Evolutionary conservation across 2,888 invertebrate species (phyloP).

Genomic region (Tenthredo notha): DNA sequence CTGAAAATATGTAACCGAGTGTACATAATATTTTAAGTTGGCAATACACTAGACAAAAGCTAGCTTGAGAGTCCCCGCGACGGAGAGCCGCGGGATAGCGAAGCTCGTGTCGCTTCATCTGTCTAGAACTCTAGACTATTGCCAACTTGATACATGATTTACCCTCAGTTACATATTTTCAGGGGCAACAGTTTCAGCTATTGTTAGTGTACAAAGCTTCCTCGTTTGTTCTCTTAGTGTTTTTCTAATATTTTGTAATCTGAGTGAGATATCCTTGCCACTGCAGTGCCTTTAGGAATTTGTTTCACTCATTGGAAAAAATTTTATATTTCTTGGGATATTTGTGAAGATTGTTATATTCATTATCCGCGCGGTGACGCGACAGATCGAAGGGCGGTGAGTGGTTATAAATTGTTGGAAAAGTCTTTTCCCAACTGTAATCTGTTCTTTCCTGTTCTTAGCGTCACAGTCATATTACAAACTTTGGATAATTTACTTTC

Average conservation of each 20-base stretch:
- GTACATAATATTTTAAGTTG: no score
- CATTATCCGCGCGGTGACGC: neutral
- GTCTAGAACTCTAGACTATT: no score
- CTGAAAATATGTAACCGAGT: no score
- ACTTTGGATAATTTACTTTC: neutral
- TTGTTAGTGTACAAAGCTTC: neutral
- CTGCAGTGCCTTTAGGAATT: neutral
- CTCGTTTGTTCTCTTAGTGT: neutral
- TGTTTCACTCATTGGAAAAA: neutral
- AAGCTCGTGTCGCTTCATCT: no score
- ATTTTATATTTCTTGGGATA: neutral
- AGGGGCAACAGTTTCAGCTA: no score
- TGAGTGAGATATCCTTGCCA: neutral
- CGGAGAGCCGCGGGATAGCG: no score
- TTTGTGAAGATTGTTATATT: neutral
- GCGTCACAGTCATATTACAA: neutral
- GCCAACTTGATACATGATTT: no score
- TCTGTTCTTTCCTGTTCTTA: constrained; percentile 11
- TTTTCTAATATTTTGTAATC: neutral
- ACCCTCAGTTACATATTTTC: no score
- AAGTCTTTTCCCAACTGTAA: neutral
- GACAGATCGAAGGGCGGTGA: constrained; percentile 6
- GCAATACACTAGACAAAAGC: no score
- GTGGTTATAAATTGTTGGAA: neutral
- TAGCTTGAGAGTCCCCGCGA: no score